phyloP scores from a whole-genome alignment of 2,113 vertebrate species.

The Rhagologus leucostigma region DNA sequence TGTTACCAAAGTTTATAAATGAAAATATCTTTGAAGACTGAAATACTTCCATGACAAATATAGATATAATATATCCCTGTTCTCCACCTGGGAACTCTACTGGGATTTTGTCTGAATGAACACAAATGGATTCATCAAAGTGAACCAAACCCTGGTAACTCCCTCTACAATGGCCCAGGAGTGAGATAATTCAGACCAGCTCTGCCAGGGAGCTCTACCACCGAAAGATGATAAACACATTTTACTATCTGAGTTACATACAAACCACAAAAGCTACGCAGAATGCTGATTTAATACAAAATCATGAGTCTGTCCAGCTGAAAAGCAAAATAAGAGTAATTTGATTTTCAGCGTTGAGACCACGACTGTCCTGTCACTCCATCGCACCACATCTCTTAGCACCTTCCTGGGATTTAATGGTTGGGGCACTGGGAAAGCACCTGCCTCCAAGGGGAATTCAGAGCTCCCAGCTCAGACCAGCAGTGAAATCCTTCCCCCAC shows the following conservation, averaged over 20 bases:
- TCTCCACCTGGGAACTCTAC: background rate
- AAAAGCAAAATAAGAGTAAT: background rate
- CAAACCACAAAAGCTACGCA: background rate
- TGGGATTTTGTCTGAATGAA: background rate
- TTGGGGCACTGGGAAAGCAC: background rate
- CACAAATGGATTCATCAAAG: background rate
- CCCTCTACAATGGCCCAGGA: background rate
- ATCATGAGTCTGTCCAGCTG: background rate
- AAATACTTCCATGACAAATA: background rate
- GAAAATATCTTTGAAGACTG: background rate
- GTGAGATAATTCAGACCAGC: slow-evolving; percentile 1
- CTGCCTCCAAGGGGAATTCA: background rate
- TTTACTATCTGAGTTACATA: background rate
- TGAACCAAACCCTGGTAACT: background rate
- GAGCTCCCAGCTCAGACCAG: background rate
- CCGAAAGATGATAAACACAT: background rate
- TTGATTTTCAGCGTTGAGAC: background rate
- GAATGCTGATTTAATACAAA: background rate
- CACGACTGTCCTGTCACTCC: background rate
- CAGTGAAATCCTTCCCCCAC: background rate
- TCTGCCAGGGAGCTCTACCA: slow-evolving; percentile 17
- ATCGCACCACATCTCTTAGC: background rate
- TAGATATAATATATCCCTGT: background rate
- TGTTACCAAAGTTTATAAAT: background rate
- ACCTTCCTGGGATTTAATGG: background rate